phyloP scores from a whole-genome alignment of 1,140 invertebrate species.

The Drosophila funebris region DNA sequence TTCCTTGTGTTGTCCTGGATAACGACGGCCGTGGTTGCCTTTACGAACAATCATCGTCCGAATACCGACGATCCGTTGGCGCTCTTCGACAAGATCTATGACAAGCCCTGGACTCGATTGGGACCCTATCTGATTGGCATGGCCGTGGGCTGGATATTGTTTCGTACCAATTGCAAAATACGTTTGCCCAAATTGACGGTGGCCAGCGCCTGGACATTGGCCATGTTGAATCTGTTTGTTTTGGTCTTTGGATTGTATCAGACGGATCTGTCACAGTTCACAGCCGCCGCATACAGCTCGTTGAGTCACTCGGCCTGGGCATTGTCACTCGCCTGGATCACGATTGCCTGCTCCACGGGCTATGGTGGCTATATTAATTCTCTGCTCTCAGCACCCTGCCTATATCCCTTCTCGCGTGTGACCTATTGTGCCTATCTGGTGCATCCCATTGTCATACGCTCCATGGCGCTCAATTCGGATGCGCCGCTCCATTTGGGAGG shows the following conservation, averaged over 20 bases:
- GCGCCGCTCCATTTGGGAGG: constrained; percentile 91
- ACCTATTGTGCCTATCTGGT: constrained; percentile 93
- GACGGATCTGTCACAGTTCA: constrained; percentile 87
- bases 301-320: constrained; percentile 94
- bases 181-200: constrained; percentile 89
- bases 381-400: constrained; percentile 89
- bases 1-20: constrained; percentile 90
- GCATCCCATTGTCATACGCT: constrained; percentile 91
- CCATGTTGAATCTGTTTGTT: constrained; percentile 87
- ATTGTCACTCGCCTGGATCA: constrained; percentile 92
- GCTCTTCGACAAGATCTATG: constrained; percentile 94
- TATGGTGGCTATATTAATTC: constrained; percentile 91
- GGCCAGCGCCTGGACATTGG: constrained; percentile 88
- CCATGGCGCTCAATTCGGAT: constrained; percentile 90
- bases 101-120: constrained; percentile 93
- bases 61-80: constrained; percentile 92
- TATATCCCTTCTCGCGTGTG: constrained; percentile 92
- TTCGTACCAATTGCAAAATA: constrained; percentile 92
- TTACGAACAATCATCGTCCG: constrained; percentile 91
- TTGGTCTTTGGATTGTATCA: constrained; percentile 91
- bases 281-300: constrained; percentile 91
- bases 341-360: constrained; percentile 94
- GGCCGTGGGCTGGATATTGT: constrained; percentile 92
- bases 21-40: constrained; percentile 91
- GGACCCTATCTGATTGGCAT: constrained; percentile 93